Evolutionary conservation across 1,140 invertebrate species (phyloP).

Genomic region (Mizuhopecten yessoensis): DNA sequence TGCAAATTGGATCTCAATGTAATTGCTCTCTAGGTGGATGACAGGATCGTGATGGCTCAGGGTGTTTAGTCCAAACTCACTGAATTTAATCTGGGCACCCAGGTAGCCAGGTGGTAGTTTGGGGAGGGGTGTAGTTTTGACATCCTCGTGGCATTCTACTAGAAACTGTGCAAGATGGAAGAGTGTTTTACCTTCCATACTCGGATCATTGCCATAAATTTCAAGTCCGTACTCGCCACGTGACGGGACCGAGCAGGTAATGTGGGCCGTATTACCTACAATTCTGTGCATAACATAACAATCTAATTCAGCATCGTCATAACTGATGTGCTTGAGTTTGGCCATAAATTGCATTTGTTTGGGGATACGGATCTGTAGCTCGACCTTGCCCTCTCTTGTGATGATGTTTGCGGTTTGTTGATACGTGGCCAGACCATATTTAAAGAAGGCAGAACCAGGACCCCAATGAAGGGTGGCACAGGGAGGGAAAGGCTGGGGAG

Average conservation of each 20-base stretch:
- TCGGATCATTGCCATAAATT: conserved; percentile 83
- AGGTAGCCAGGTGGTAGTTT: conserved; percentile 81
- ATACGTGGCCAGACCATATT: conserved; percentile 79
- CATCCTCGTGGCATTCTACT: conserved; percentile 80
- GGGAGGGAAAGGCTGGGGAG: conserved; percentile 81
- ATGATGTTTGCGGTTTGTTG: conserved; percentile 79
- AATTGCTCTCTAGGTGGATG: conserved; percentile 78
- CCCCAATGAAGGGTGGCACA: conserved; percentile 83
- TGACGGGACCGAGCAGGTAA: conserved; percentile 80
- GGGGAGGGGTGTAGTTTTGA: conserved; percentile 78
- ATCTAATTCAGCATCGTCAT: conserved; percentile 78
- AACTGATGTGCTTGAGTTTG: conserved; percentile 81
- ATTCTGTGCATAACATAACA: conserved; percentile 80
- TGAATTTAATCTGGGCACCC: conserved; percentile 81
- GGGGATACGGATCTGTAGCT: conserved; percentile 77
- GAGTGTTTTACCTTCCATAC: conserved; percentile 80
- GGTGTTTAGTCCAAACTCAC: conserved; percentile 77
- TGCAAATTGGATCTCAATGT: conserved; percentile 76
- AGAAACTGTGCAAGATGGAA: conserved; percentile 82
- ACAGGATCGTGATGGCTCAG: conserved; percentile 81
- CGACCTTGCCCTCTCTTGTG: conserved; percentile 79
- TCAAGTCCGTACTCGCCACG: conserved; percentile 83
- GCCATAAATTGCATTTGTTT: conserved; percentile 82
- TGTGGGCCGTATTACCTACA: conserved; percentile 81
- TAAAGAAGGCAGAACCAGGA: conserved; percentile 78